A percentile compares a stretch with the other conserved stretches of the same genome.
phyloP scores from a whole-genome alignment of 2,888 invertebrate genomes.

The Pseudanteris insignis region DNA sequence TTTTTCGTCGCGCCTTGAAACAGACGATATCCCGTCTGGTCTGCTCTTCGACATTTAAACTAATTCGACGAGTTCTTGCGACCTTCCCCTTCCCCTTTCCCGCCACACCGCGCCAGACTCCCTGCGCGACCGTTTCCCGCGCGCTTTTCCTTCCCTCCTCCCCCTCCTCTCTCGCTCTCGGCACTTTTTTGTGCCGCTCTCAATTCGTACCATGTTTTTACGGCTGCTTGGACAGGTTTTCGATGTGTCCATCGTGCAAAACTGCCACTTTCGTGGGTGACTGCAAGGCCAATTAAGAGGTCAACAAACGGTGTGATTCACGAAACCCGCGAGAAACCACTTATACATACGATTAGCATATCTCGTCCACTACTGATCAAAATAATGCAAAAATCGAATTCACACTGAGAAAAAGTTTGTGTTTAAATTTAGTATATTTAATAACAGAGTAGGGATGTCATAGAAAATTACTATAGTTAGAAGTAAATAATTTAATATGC shows the following conservation, averaged over 20 bases:
- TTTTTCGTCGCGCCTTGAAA: constrained; percentile 25
- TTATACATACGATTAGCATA: too few species aligned
- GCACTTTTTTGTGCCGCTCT: not conserved
- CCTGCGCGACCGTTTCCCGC: too few species aligned
- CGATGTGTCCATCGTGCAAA: constrained; percentile 7
- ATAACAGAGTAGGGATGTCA: too few species aligned
- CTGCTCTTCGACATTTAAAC: constrained; percentile 29
- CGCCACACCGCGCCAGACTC: too few species aligned
- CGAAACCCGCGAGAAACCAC: too few species aligned
- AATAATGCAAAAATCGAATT: too few species aligned
- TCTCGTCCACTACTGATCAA: too few species aligned
- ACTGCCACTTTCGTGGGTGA: constrained; percentile 13
- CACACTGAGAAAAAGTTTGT: too few species aligned
- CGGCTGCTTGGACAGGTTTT: constrained; percentile 7
- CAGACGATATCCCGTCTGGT: constrained; percentile 19
- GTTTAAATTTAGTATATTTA: too few species aligned
- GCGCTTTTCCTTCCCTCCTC: too few species aligned
- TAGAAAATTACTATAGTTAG: too few species aligned
- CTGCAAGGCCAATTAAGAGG: constrained; percentile 5
- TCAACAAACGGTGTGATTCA: constrained; percentile 5
- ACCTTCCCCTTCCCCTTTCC: not conserved
- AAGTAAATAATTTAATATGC: too few species aligned
- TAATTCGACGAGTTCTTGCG: constrained; percentile 32
- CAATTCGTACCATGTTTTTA: constrained; percentile 13
- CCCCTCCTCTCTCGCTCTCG: not conserved